These are phyloP conservation scores for Caenorhabditis brenneri DNA, from an alignment of 1,140 invertebrate genomes.

Conservation along the genomic window DNA sequence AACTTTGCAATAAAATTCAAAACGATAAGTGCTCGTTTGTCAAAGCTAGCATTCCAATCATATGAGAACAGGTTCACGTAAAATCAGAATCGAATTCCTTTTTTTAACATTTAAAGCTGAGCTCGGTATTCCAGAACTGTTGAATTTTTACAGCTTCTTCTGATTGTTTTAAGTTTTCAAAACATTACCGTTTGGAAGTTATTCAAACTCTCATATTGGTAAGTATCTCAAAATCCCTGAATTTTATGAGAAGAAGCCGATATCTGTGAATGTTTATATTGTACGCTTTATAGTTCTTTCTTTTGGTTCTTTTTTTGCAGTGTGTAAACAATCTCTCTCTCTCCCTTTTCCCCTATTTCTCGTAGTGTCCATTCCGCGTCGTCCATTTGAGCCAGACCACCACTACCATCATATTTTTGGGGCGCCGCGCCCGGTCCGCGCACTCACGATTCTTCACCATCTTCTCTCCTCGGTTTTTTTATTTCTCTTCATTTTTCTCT, in stretches of 20 bases:
- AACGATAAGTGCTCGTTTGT: no score
- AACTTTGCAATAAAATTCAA: no score
- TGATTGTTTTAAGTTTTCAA: no score
- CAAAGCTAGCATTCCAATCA: no score
- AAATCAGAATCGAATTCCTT: no score
- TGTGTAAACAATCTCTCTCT: conserved; percentile 29
- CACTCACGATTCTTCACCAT: conserved; percentile 39
- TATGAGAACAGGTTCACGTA: no score
- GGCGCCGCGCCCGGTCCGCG: conserved; percentile 17
- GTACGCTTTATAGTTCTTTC: conserved; percentile 1
- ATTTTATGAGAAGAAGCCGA: neutral
- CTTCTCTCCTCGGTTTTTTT: neutral
- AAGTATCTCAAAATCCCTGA: neutral
- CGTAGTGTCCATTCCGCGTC: conserved; percentile 17
- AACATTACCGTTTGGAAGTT: no score
- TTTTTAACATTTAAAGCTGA: no score
- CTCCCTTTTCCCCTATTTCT: neutral
- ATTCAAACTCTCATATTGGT: neutral
- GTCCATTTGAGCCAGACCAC: conserved; percentile 12
- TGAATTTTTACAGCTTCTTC: neutral
- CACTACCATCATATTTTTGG: conserved; percentile 12
- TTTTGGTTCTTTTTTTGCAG: neutral
- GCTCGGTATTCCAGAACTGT: no score
- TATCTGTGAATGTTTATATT: conserved; percentile 3
- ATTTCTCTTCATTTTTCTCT: neutral